Percentiles rank a stretch among this genome's conserved stretches.
These are phyloP conservation scores for Epinephelus moara DNA, from an alignment of 2,113 vertebrate genomes.

Conservation along the genomic window DNA sequence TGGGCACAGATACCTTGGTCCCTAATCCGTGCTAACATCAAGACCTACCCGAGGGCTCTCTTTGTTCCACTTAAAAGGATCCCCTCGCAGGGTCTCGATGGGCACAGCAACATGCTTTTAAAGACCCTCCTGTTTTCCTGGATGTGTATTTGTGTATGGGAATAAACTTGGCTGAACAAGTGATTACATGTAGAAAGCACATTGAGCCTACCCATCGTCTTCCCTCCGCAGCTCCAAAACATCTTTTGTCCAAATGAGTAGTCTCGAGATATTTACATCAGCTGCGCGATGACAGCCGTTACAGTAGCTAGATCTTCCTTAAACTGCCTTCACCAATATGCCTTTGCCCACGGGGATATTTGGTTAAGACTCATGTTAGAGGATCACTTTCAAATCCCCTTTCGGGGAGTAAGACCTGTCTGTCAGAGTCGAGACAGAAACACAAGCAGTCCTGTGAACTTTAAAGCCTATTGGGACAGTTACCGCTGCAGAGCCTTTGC, in stretches of 20 bases:
- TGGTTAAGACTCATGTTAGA: conserved; percentile 76
- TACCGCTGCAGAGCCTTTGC: conserved; percentile 54
- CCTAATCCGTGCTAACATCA: conserved; percentile 81
- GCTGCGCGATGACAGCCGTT: conserved; percentile 55
- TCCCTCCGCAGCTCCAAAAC: conserved; percentile 42
- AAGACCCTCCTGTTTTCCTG: conserved; percentile 36
- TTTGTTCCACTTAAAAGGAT: conserved; percentile 71
- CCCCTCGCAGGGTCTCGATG: conserved; percentile 21
- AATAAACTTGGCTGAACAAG: conserved; percentile 29
- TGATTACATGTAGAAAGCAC: conserved; percentile 34
- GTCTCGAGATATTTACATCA: conserved; percentile 60
- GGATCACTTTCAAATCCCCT: conserved; percentile 78
- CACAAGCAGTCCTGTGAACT: conserved; percentile 55
- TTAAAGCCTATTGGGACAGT: conserved; percentile 59
- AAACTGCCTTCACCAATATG: conserved; percentile 66
- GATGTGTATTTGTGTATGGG: conserved; percentile 25
- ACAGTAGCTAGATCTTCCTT: conserved; percentile 67
- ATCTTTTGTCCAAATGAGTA: conserved; percentile 52
- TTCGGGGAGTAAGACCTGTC: conserved; percentile 70
- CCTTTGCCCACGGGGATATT: conserved; percentile 62
- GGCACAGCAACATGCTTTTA: conserved; percentile 33
- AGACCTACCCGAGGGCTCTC: conserved; percentile 70
- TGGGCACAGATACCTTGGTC: conserved; percentile 82
- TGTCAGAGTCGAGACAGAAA: conserved; percentile 66
- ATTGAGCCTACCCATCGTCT: conserved; percentile 9